Conservation (phyloP, 2,113 vertebrate genomes). For the Passer montanus region DNA sequence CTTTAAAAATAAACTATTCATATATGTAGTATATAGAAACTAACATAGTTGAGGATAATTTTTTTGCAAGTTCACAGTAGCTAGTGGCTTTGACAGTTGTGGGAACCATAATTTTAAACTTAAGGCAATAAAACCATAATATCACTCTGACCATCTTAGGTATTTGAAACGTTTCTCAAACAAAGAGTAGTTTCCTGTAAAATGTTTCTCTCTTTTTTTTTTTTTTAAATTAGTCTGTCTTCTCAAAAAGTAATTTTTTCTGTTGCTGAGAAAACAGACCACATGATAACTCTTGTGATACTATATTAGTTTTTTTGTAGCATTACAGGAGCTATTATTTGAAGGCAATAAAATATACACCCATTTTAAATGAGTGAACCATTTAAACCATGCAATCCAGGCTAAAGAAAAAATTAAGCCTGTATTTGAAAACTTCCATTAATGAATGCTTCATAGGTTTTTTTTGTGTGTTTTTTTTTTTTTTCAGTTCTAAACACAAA, state of each 20-base stretch:
- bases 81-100: neutral
- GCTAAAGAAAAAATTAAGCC: neutral
- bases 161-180: neutral
- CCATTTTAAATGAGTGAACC: neutral
- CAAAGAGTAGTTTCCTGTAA: neutral
- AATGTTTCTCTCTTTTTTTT: neutral
- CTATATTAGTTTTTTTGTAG: neutral
- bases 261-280: neutral
- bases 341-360: neutral
- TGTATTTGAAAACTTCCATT: neutral
- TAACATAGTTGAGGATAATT: neutral
- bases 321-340: neutral
- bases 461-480: too few relatives aligned
- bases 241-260: neutral
- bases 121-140: neutral
- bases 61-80: neutral
- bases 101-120: neutral
- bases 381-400: neutral
- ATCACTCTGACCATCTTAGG: neutral
- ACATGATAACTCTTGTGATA: neutral
- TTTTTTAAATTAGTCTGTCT: neutral
- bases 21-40: neutral
- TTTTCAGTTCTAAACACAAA: neutral
- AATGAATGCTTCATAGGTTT: too few relatives aligned
- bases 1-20: neutral